Evolutionary conservation across 2,888 invertebrate genomes (phyloP).

Genomic region (Agonopterix alstromeriana): DNA sequence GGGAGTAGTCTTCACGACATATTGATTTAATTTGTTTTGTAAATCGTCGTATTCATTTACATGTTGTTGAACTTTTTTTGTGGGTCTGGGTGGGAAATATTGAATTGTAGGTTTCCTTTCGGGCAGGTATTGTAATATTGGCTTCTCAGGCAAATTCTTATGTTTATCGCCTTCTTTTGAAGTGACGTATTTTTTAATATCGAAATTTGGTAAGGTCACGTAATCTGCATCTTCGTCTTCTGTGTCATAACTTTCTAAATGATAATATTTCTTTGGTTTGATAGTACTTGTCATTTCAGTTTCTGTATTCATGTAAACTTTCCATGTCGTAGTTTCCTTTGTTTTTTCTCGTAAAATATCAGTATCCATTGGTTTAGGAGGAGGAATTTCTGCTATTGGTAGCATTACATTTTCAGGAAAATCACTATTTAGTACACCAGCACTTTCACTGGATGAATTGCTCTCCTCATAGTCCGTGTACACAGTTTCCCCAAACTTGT

Average conservation of each 20-base stretch:
- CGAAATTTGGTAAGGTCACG: constrained; percentile 44
- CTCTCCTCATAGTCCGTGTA: constrained; percentile 57
- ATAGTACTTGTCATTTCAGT: too few species aligned
- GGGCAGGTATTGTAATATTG: constrained; percentile 20
- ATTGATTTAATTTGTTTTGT: constrained; percentile 36
- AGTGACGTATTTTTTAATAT: constrained; percentile 46
- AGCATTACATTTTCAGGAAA: too few species aligned
- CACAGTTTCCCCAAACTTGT: constrained; percentile 44
- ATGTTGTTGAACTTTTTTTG: constrained; percentile 20
- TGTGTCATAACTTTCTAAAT: constrained; percentile 16
- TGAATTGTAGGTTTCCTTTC: constrained; percentile 54
- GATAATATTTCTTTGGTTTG: background rate
- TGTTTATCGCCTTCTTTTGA: constrained; percentile 12
- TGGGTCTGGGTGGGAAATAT: constrained; percentile 53
- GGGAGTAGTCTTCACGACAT: constrained; percentile 21
- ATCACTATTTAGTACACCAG: background rate
- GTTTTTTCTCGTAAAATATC: background rate
- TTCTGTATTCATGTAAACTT: too few species aligned
- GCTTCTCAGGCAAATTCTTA: constrained; percentile 11
- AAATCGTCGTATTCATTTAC: constrained; percentile 38
- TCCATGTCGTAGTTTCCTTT: too few species aligned
- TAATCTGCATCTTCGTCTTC: constrained; percentile 58
- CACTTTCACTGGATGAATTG: constrained; percentile 2
- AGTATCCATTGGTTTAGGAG: too few species aligned
- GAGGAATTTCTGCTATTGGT: too few species aligned